phyloP scores from a whole-genome alignment of 2,797 vertebrate species.

The Aeoliscus strigatus region DNA sequence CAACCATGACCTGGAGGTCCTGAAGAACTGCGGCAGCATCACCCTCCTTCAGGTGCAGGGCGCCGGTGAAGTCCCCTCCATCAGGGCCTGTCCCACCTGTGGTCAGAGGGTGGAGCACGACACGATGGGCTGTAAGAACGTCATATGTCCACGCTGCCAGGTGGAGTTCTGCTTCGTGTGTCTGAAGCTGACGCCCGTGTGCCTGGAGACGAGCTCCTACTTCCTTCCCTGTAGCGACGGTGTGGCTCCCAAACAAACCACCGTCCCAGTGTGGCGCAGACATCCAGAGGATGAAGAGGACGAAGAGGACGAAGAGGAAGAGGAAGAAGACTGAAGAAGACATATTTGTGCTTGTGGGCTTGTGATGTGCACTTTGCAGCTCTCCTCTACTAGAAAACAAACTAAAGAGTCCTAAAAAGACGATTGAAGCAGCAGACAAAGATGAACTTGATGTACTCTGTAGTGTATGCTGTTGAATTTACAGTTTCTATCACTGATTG shows the following conservation, averaged over 20 bases:
- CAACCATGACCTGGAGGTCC: slow-evolving; percentile 49
- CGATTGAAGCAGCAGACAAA: no score
- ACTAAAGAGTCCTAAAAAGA: no score
- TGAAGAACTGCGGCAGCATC: slow-evolving; percentile 44
- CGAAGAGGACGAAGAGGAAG: no score
- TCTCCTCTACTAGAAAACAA: no score
- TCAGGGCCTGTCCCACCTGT: slow-evolving; percentile 74
- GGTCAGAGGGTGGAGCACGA: slow-evolving; percentile 70
- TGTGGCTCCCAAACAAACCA: slow-evolving; percentile 66
- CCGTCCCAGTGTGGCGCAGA: no score
- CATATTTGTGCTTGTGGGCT: no score
- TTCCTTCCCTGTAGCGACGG: slow-evolving; percentile 56
- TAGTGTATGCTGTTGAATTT: no score
- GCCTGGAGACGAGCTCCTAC: slow-evolving; percentile 42
- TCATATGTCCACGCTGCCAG: slow-evolving; percentile 67
- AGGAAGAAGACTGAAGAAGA: no score
- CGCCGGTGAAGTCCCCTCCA: slow-evolving; percentile 50
- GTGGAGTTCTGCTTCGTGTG: slow-evolving; percentile 78
- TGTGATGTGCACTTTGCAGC: no score
- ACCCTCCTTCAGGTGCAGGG: slow-evolving; percentile 24
- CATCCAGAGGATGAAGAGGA: no score
- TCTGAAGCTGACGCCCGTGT: slow-evolving; percentile 60
- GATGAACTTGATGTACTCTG: no score
- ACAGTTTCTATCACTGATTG: no score
- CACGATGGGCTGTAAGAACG: slow-evolving; percentile 70